Percentiles rank a stretch among this genome's conserved stretches.
Evolutionary conservation across 2,113 vertebrate genomes (phyloP).

Genomic region (Plectropomus leopardus): DNA sequence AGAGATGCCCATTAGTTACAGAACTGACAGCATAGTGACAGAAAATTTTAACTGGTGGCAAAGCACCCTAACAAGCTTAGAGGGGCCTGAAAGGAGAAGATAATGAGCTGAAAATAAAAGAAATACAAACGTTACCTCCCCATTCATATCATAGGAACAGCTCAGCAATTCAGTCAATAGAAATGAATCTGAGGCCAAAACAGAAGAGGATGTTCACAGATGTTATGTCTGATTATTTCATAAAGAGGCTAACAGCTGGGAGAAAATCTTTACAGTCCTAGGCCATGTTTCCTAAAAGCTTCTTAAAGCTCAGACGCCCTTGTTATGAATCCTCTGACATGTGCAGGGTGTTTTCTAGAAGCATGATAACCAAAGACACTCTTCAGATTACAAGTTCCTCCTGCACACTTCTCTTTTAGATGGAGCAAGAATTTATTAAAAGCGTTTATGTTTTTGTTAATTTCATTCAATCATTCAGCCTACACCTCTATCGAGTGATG

Average conservation of each 20-base stretch:
- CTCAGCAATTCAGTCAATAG: conserved; percentile 53
- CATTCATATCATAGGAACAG: conserved; percentile 56
- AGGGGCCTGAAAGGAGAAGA: conserved; percentile 55
- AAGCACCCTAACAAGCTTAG: conserved; percentile 60
- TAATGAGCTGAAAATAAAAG: conserved; percentile 76
- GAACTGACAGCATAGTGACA: conserved; percentile 58
- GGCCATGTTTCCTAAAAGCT: conserved; percentile 23
- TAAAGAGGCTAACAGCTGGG: not conserved
- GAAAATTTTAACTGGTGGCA: conserved; percentile 57
- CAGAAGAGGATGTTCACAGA: conserved; percentile 37
- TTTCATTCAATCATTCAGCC: not conserved
- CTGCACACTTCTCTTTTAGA: conserved; percentile 12
- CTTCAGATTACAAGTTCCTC: conserved; percentile 7
- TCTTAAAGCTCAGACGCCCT: not conserved
- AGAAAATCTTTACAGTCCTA: conserved; percentile 21
- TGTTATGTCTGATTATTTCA: conserved; percentile 62
- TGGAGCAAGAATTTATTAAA: not conserved
- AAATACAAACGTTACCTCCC: conserved; percentile 49
- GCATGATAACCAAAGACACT: not conserved
- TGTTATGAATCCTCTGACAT: not conserved
- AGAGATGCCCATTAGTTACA: conserved; percentile 60
- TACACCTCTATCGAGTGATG: not conserved
- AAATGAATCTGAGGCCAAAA: conserved; percentile 48
- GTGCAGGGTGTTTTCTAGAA: conserved; percentile 8
- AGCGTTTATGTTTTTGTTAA: not conserved